These are phyloP conservation scores for Mechanitis messenoides DNA, from an alignment of 2,888 invertebrate species.

Conservation along the genomic window DNA sequence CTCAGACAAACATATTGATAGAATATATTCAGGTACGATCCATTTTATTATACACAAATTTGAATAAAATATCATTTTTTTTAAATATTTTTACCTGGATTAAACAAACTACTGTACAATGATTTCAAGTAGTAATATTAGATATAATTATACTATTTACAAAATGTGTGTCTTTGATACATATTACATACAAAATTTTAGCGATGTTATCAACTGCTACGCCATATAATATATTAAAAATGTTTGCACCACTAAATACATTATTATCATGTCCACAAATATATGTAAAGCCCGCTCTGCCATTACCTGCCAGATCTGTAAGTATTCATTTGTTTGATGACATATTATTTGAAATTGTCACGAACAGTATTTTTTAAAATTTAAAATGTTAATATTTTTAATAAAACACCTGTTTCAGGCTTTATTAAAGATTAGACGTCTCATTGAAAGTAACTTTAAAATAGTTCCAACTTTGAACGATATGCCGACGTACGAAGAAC, in stretches of 20 bases:
- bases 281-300: constrained; percentile 58
- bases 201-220: constrained; percentile 42
- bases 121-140: too few relatives aligned
- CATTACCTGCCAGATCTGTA: constrained; percentile 54
- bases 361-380: neutral
- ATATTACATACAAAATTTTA: constrained; percentile 27
- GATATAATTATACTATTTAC: too few relatives aligned
- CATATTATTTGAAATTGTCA: neutral
- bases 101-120: too few relatives aligned
- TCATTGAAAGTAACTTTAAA: constrained; percentile 39
- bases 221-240: constrained; percentile 56
- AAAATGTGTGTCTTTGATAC: too few relatives aligned
- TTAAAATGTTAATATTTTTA: neutral
- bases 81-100: neutral
- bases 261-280: constrained; percentile 56
- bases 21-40: constrained; percentile 55
- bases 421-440: constrained; percentile 50
- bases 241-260: constrained; percentile 51
- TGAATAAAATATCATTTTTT: neutral
- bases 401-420: constrained; percentile 39
- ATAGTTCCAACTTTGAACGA: constrained; percentile 36
- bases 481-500: constrained; percentile 51
- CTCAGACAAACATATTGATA: constrained; percentile 44
- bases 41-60: neutral
- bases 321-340: constrained; percentile 28